A percentile compares a stretch with the other conserved stretches of the same genome.
Conservation (phyloP, 2,888 invertebrate species). For the Stomorhina lunata region DNA sequence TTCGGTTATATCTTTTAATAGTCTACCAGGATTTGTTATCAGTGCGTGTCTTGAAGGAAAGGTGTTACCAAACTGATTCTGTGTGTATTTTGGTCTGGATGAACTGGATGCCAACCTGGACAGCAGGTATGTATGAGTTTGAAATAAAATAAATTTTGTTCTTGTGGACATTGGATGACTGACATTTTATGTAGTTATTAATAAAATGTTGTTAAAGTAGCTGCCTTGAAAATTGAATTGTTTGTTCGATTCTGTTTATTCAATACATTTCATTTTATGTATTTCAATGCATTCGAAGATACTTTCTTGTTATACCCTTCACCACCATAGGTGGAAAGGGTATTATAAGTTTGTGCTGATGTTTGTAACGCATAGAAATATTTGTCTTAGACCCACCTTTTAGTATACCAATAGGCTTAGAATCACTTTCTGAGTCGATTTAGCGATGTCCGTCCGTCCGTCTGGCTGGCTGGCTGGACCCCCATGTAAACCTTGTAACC, state of each 20-base stretch:
- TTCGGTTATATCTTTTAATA: conserved; percentile 55
- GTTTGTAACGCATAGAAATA: no score
- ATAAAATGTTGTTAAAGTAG: conserved; percentile 68
- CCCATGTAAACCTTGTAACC: no score
- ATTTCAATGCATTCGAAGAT: background rate
- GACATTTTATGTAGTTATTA: conserved; percentile 64
- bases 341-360: no score
- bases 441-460: no score
- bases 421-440: no score
- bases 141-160: background rate
- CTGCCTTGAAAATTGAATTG: conserved; percentile 61
- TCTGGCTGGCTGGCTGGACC: no score
- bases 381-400: no score
- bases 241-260: conserved; percentile 40
- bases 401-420: no score
- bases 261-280: conserved; percentile 46
- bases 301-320: no score
- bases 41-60: conserved; percentile 76
- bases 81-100: conserved; percentile 35
- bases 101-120: conserved; percentile 10
- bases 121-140: conserved; percentile 25
- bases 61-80: conserved; percentile 75
- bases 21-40: conserved; percentile 68
- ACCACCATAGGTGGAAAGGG: no score
- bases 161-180: conserved; percentile 47